A percentile compares a stretch with the other conserved stretches of the same genome.
phyloP scores from a whole-genome alignment of 2,888 invertebrate genomes.

The Caenorhabditis sp. region DNA sequence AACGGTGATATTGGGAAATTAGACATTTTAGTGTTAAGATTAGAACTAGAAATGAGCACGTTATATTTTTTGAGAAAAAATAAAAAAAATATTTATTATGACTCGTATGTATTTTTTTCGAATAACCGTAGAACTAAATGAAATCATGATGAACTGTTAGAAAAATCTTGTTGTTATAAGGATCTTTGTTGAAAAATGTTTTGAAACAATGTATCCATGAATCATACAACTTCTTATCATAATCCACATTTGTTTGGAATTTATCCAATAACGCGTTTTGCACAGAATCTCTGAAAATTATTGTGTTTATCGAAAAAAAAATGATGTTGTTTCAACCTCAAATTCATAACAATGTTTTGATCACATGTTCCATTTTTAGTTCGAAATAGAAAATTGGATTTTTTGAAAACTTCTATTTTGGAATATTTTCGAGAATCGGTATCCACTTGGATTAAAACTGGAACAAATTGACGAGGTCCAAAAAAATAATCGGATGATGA shows the following conservation, averaged over 20 bases:
- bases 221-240: neutral
- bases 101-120: too few species aligned
- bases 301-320: too few species aligned
- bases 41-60: too few species aligned
- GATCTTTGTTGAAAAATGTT: neutral
- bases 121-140: too few species aligned
- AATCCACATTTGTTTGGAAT: neutral
- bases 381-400: slow-evolving; percentile 43
- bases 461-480: slow-evolving; percentile 35
- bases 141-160: neutral
- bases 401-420: slow-evolving; percentile 46
- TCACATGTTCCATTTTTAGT: slow-evolving; percentile 43
- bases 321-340: slow-evolving; percentile 14
- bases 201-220: neutral
- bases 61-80: too few species aligned
- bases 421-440: slow-evolving; percentile 16
- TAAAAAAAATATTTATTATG: too few species aligned
- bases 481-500: slow-evolving; percentile 48
- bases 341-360: slow-evolving; percentile 17
- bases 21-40: neutral
- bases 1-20: neutral
- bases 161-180: neutral
- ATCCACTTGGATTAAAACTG: slow-evolving; percentile 47
- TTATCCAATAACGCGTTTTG: neutral
- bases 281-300: neutral